These are phyloP conservation scores for Myocastor coypus DNA, from an alignment of 2,113 vertebrate species.

Conservation along the genomic window DNA sequence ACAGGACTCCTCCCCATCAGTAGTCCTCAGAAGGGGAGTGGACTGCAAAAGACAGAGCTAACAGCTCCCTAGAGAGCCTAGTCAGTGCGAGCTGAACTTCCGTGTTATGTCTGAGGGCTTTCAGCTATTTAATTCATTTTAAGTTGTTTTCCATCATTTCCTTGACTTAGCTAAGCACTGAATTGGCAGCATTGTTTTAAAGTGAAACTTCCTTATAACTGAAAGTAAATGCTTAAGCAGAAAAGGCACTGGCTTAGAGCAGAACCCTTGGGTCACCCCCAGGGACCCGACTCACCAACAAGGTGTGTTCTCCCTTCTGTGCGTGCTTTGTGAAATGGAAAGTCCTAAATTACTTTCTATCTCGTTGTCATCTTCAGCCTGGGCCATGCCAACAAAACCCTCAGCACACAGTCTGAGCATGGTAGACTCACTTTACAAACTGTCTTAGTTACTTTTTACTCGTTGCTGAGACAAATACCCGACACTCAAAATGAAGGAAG, in stretches of 20 bases:
- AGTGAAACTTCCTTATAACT: neutral
- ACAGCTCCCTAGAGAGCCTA: fast-evolving
- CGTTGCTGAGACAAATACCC: too few relatives aligned
- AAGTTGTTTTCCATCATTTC: neutral
- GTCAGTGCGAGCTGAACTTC: fast-evolving
- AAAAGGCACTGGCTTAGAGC: neutral
- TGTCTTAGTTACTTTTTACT: too few relatives aligned
- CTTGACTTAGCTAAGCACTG: neutral
- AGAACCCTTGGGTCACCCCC: fast-evolving
- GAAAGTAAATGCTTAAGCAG: neutral
- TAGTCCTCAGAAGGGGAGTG: fast-evolving
- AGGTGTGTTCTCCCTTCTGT: fast-evolving
- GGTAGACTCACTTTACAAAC: too few relatives aligned
- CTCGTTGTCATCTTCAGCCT: fast-evolving
- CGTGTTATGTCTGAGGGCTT: too few relatives aligned
- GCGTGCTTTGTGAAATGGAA: neutral
- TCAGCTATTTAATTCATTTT: neutral
- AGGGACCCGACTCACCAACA: neutral
- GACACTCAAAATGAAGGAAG: too few relatives aligned
- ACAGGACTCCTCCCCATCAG: neutral
- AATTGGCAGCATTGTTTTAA: neutral
- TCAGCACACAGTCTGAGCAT: neutral
- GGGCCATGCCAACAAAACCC: fast-evolving
- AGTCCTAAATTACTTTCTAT: fast-evolving
- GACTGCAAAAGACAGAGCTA: fast-evolving